phyloP scores from a whole-genome alignment of 2,888 invertebrate genomes.

The Ornithoptera alexandrae region DNA sequence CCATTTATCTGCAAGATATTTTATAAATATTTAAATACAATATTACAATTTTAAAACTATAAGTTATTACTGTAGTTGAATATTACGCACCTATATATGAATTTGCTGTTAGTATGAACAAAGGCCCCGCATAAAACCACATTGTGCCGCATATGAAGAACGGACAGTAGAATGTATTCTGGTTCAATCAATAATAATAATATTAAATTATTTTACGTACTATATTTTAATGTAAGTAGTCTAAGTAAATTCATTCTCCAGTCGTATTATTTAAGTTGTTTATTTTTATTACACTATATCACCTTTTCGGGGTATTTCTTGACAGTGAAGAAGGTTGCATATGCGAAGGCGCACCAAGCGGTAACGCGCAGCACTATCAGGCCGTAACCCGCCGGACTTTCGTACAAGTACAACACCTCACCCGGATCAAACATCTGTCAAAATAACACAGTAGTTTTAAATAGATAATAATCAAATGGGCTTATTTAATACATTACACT shows the following conservation, averaged over 20 bases:
- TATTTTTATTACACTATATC: background rate
- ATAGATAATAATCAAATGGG: background rate
- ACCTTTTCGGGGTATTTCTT: conserved; percentile 91
- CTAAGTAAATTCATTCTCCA: background rate
- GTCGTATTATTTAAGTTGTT: no score
- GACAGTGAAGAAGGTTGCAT: conserved; percentile 84
- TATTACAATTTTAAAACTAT: background rate
- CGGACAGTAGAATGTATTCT: conserved; percentile 88
- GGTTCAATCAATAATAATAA: conserved; percentile 25
- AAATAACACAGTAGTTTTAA: conserved; percentile 5
- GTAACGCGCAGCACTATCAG: conserved; percentile 86
- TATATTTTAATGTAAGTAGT: background rate
- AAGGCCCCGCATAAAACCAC: conserved; percentile 92
- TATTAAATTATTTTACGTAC: background rate
- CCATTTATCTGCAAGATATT: conserved; percentile 78
- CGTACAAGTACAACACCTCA: conserved; percentile 92
- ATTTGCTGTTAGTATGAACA: conserved; percentile 88
- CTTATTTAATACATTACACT: background rate
- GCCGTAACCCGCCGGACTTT: conserved; percentile 93
- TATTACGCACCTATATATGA: conserved; percentile 82
- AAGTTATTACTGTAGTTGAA: background rate
- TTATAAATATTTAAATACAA: background rate
- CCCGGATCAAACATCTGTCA: conserved; percentile 93
- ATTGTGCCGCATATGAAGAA: conserved; percentile 90
- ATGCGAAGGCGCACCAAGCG: conserved; percentile 91